These are phyloP conservation scores for Sialis fuliginosa DNA, from an alignment of 2,888 invertebrate genomes.

Conservation along the genomic window DNA sequence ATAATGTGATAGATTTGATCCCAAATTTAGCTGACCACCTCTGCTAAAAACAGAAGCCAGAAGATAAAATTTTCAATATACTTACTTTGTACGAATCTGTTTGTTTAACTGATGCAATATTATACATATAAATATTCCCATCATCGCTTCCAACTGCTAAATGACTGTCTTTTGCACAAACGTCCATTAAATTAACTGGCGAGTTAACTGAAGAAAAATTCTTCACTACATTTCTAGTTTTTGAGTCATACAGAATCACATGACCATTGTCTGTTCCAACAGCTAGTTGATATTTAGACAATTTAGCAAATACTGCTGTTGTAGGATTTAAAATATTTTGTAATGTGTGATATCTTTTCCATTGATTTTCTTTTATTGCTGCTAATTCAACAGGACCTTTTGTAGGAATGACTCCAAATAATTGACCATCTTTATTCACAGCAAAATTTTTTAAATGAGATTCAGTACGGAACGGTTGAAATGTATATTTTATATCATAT, in stretches of 20 bases:
- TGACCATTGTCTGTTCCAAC: not conserved
- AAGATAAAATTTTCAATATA: no score
- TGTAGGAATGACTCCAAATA: slow-evolving; percentile 21
- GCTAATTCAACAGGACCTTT: slow-evolving; percentile 21
- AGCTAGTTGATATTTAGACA: slow-evolving; percentile 19
- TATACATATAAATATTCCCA: slow-evolving; percentile 31
- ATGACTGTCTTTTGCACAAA: slow-evolving; percentile 30
- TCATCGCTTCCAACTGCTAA: slow-evolving; percentile 30
- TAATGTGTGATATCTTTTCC: slow-evolving; percentile 19
- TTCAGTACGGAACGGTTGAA: slow-evolving; percentile 16
- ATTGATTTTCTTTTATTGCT: slow-evolving; percentile 18
- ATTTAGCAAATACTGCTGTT: slow-evolving; percentile 21
- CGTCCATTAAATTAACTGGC: slow-evolving; percentile 27
- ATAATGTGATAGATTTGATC: no score
- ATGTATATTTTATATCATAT: slow-evolving; percentile 27
- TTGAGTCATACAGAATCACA: slow-evolving; percentile 3
- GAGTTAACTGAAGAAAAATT: slow-evolving; percentile 13
- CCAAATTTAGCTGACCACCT: no score
- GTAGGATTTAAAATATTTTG: slow-evolving; percentile 20
- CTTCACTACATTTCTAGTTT: slow-evolving; percentile 2
- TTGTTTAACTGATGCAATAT: slow-evolving; percentile 15
- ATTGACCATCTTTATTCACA: slow-evolving; percentile 23
- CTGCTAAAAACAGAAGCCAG: no score
- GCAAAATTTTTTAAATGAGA: slow-evolving; percentile 16
- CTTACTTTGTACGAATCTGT: not conserved